Evolutionary conservation across 2,888 invertebrate genomes (phyloP).

Genomic region (Noctua comes): DNA sequence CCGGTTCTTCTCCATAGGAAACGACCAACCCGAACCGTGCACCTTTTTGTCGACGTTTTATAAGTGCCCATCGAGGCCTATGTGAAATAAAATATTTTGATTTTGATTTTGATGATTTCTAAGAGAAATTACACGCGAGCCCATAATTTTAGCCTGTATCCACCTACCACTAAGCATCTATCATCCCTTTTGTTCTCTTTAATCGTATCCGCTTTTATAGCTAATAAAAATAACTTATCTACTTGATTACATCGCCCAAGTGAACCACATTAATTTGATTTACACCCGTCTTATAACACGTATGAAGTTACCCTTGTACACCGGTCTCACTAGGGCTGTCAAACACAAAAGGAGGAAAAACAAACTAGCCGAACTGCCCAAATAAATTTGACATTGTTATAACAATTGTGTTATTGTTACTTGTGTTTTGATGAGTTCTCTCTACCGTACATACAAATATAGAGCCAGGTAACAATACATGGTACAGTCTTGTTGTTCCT

Average conservation of each 20-base stretch:
- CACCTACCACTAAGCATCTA: conserved; percentile 7
- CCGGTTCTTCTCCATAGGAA: too few species aligned
- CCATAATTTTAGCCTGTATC: background rate
- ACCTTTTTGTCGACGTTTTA: too few species aligned
- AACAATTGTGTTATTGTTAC: conserved; percentile 23
- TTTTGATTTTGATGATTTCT: too few species aligned
- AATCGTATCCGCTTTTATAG: conserved; percentile 37
- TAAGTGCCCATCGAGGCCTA: too few species aligned
- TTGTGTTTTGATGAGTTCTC: conserved; percentile 21
- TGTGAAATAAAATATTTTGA: too few species aligned
- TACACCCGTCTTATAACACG: conserved; percentile 47
- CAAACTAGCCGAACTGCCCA: conserved; percentile 34
- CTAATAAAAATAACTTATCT: conserved; percentile 47
- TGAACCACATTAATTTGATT: conserved; percentile 57
- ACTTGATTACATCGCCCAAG: conserved; percentile 39
- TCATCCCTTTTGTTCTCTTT: conserved; percentile 15
- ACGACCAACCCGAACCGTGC: too few species aligned
- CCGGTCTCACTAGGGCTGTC: conserved; percentile 41
- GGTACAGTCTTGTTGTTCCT: conserved; percentile 2
- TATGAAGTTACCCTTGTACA: conserved; percentile 36
- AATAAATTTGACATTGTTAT: conserved; percentile 53
- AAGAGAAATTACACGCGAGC: background rate
- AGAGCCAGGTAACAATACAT: background rate
- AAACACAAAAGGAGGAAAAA: conserved; percentile 46
- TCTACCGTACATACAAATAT: conserved; percentile 16